Evolutionary conservation across 2,113 vertebrate species (phyloP).

Genomic region (Leptosomus discolor): DNA sequence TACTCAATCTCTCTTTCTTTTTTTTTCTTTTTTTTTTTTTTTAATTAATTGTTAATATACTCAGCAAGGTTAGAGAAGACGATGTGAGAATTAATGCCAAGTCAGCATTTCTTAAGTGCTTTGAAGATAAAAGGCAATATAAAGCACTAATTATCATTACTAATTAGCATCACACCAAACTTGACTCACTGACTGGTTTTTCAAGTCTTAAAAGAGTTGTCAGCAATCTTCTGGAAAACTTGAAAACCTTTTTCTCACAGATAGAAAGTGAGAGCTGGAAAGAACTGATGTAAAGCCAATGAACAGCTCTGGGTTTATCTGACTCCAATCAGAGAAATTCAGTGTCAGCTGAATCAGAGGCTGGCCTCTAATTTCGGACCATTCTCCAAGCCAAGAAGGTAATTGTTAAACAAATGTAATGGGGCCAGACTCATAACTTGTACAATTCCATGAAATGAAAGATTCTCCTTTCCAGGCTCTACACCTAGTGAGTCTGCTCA

Average conservation of each 20-base stretch:
- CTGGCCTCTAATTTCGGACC: neutral
- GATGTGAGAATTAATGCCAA: neutral
- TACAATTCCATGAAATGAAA: neutral
- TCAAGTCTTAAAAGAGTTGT: slow-evolving; percentile 36
- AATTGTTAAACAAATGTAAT: neutral
- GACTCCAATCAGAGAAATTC: neutral
- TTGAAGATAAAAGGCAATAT: slow-evolving; percentile 35
- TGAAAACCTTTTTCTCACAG: neutral
- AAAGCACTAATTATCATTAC: slow-evolving; percentile 14
- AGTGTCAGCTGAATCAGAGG: neutral
- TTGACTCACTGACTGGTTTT: slow-evolving; percentile 45
- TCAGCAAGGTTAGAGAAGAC: neutral
- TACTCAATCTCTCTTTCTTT: neutral
- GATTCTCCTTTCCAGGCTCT: neutral
- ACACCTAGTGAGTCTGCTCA: neutral
- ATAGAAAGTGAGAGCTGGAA: neutral
- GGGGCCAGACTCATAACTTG: neutral
- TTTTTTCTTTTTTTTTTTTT: neutral
- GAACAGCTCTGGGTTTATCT: neutral
- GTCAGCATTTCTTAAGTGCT: slow-evolving; percentile 31
- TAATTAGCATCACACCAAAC: slow-evolving; percentile 25
- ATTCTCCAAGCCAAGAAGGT: neutral
- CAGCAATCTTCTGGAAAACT: neutral
- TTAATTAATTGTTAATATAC: neutral
- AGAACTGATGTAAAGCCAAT: neutral